Conservation (phyloP, 1,140 invertebrate species). For the Metaphire vulgaris region DNA sequence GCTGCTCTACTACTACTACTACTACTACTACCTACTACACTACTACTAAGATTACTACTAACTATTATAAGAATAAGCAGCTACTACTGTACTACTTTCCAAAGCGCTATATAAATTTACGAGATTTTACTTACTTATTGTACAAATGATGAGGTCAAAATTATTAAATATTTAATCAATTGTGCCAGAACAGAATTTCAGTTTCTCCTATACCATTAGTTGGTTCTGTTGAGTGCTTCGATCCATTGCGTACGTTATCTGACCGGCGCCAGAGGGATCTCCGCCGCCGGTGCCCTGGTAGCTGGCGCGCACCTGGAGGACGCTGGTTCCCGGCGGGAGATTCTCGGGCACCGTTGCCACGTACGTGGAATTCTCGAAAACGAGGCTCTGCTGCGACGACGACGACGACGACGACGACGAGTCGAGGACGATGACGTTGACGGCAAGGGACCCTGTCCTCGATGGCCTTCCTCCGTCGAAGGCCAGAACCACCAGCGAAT, state of each 20-base stretch:
- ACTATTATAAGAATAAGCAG: no score
- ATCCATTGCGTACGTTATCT: background rate
- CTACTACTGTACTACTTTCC: no score
- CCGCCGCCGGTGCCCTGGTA: conserved; percentile 39
- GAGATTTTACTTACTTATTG: no score
- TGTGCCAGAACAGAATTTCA: no score
- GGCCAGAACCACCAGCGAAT: conserved; percentile 66
- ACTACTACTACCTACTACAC: no score
- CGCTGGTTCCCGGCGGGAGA: conserved; percentile 72
- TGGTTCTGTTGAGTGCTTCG: background rate
- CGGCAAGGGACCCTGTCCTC: conserved; percentile 67
- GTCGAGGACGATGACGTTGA: conserved; percentile 58
- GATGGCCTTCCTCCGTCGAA: conserved; percentile 73
- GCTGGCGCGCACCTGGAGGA: conserved; percentile 67
- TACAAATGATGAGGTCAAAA: no score
- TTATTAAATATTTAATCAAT: no score
- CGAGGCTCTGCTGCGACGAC: conserved; percentile 37
- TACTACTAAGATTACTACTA: no score
- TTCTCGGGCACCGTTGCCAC: conserved; percentile 72
- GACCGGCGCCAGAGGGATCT: background rate
- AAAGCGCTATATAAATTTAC: no score
- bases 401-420: background rate
- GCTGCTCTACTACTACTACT: no score
- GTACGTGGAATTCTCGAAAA: conserved; percentile 51
- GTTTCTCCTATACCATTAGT: no score